These are phyloP conservation scores for Sebastes elongatus DNA, from an alignment of 2,797 vertebrate genomes.

Conservation along the genomic window DNA sequence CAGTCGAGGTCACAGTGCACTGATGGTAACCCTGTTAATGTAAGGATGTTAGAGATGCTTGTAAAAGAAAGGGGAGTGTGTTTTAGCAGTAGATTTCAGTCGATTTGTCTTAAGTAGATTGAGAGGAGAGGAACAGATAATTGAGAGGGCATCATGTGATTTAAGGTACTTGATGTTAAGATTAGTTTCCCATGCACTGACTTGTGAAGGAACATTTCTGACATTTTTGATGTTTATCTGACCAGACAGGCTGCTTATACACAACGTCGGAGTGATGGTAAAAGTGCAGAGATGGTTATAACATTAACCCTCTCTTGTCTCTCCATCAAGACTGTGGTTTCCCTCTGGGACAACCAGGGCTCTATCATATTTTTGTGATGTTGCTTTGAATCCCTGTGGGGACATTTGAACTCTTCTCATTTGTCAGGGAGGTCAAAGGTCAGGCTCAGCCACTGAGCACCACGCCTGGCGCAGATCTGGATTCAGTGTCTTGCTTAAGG, in stretches of 20 bases:
- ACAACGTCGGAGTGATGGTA: background rate
- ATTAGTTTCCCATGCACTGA: background rate
- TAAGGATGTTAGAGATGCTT: background rate
- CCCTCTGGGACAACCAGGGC: background rate
- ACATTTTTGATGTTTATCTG: conserved; percentile 15
- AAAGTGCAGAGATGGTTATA: background rate
- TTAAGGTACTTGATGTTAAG: background rate
- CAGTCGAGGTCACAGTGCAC: background rate
- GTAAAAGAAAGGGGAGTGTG: background rate
- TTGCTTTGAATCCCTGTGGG: background rate
- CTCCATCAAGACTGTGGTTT: background rate
- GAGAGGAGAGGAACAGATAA: background rate
- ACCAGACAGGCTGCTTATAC: background rate
- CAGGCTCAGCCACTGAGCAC: background rate
- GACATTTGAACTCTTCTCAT: background rate
- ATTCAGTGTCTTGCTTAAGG: conserved; percentile 17
- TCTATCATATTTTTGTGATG: conserved; percentile 11
- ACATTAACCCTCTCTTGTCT: background rate
- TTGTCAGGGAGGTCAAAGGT: conserved; percentile 21
- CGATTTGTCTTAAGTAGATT: background rate
- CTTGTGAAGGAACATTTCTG: background rate
- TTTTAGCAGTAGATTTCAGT: background rate
- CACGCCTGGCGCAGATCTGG: background rate
- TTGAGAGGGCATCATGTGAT: background rate
- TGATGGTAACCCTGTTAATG: background rate